Evolutionary conservation across 2,113 vertebrate genomes (phyloP), one percentile per base, ranked within the genome.

Genomic region (Eurypyga helias): DNA sequence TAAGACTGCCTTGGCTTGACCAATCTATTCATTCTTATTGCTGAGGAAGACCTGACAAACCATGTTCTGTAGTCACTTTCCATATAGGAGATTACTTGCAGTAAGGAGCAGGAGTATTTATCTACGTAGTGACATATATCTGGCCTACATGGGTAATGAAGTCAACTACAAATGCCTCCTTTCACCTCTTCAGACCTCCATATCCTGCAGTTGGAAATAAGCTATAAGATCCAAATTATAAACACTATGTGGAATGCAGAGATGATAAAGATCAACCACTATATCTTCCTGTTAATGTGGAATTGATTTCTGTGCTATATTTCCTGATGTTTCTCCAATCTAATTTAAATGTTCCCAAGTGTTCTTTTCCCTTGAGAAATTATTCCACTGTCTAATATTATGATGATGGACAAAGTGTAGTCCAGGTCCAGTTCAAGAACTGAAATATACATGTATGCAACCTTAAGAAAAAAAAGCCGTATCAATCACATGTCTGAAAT

Each of bases 251-350:
- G 80, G 72, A 92, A 92, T 65, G 49, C 24, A 67, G 71, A 75
- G 57, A 94, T 90, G 83, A 86, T 94, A 94, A 94, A 94, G 83
- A 95, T 89, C 76, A 93, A 84, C 90, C 77, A 89, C 92, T 91
- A 16, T 71, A 84, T 91, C 83, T 93, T 94, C 72, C 80, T 78
- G 88, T 64, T 97, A 95, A 92, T 65, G 76, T 71, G 69, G 80
- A 95, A 94, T 93, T 96, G 93, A 96, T 97, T 96, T 96, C 83
- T 71, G 18, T 81, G 76, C 62, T 92, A 24, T 96, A 87, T 95
- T 96, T 95, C 90, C 89, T 95, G 88, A 76, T 87, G 90, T 90
- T 94, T 84, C 52, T 87, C 64, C 72, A 91, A 71, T 69, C 65
- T 95, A 96, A 76, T 94, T 93, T 96, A 83, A 94, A 86, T 96